Conservation (phyloP, 2,113 vertebrate species). For the Pyxicephalus adspersus region DNA sequence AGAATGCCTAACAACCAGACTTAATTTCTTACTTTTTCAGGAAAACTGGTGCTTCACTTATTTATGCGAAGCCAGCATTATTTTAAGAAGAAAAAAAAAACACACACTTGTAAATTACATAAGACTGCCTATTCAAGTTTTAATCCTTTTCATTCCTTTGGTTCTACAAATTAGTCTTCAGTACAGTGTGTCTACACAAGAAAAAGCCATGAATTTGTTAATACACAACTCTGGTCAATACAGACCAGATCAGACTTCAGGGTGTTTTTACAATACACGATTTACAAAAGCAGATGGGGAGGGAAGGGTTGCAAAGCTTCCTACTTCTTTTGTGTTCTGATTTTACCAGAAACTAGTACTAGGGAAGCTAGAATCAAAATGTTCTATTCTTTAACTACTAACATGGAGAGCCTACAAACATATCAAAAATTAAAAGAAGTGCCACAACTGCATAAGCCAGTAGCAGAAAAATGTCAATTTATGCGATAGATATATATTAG, state of each 20-base stretch:
- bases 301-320: no score
- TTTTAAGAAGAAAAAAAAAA: no score
- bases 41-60: constrained; percentile 19
- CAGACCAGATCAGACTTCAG: constrained; percentile 6
- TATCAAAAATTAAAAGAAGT: no score
- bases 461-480: background rate
- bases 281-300: background rate
- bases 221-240: background rate
- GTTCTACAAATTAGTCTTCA: background rate
- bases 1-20: background rate
- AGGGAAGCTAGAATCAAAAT: no score
- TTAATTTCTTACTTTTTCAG: background rate
- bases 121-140: background rate
- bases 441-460: no score
- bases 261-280: background rate
- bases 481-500: background rate
- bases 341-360: no score
- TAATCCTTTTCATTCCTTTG: background rate
- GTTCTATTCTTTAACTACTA: no score
- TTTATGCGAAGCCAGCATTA: background rate
- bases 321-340: no score
- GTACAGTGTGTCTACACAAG: background rate
- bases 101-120: background rate
- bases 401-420: no score
- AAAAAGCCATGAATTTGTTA: constrained; percentile 31